Base-by-base conservation (phyloP, 2,888 invertebrate species). In the Pristionchus exspectatus region DNA sequence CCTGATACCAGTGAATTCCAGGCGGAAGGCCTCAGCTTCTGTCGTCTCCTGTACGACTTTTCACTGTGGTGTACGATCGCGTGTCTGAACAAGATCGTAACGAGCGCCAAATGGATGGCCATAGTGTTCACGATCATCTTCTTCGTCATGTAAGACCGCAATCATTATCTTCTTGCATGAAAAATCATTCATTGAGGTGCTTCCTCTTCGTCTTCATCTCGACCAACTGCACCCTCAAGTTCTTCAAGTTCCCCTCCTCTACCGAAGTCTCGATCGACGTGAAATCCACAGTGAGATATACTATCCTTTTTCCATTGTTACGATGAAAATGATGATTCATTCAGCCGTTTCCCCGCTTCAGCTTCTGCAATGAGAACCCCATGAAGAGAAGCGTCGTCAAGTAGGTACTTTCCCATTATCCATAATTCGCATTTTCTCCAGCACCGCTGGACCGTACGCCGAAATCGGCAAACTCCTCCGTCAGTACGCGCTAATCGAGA, bases 291-390 rank as follows among this genome's bases (percentile, higher is more conserved):
- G 87, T 87, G 50, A 0, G 38, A 27, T 10, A 30, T 18, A 83
- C 9, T 30, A 12, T n/a, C 4, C 10, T 44, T 14, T 24, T 1
- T 30, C n/a, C 24, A 54, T 83, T 83, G 16, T 50, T 50, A 3
- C 44, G 44, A 50, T 10, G 44, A 12, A 50, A 84, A 84, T 30
- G 1, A 10, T 21, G 33, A 27, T 16, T 44, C 9, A 33, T 63
- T 87, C 54, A 87, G 87, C 21, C 69, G 1, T 87, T 87, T 12
- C 87, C 87, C n/a, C 87, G 44, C n/a, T 63, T 87, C 54, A 44
- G 27, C 69, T 63, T 87, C 66, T 87, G 87, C 69, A 87, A 87
- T 30, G 87, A 87, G 69, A 87, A 87, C 50, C 87, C 87, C 14
- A 69, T 69, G 66, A 87, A 87, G 87, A 87, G 44, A 30, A 69